Evolutionary conservation across 1,140 invertebrate genomes (phyloP).

Genomic region (Pygmarrhopalites habei): DNA sequence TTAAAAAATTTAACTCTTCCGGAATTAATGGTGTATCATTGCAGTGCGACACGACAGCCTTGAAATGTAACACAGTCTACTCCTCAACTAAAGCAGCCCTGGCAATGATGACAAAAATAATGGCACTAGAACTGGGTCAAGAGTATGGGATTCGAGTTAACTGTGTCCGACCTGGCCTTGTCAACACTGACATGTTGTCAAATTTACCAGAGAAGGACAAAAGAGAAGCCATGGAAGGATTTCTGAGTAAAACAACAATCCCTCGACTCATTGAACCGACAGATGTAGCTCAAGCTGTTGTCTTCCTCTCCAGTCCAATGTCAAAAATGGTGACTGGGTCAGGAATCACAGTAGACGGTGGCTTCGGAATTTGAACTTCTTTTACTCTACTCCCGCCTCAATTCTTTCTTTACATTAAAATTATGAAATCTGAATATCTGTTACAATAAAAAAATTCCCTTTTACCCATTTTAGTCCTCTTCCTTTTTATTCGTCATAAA

Average conservation of each 20-base stretch:
- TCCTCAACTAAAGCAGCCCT: constrained; percentile 22
- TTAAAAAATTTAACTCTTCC: too few relatives aligned
- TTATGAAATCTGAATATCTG: too few relatives aligned
- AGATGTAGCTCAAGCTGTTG: constrained; percentile 55
- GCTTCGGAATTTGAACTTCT: background rate
- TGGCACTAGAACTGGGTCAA: constrained; percentile 19
- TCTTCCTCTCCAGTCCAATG: constrained; percentile 7
- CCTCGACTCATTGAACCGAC: background rate
- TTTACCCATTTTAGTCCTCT: too few relatives aligned
- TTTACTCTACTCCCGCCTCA: too few relatives aligned
- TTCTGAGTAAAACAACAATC: background rate
- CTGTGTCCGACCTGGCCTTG: constrained; percentile 13
- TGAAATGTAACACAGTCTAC: constrained; percentile 46
- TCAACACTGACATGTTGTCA: constrained; percentile 8
- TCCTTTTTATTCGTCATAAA: too few relatives aligned
- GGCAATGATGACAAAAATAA: constrained; percentile 17
- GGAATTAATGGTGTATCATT: too few relatives aligned
- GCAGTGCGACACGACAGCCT: too few relatives aligned
- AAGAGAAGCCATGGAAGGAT: background rate
- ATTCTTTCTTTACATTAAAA: too few relatives aligned
- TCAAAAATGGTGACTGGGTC: background rate
- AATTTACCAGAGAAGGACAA: background rate
- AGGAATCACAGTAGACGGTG: background rate
- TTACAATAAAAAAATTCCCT: too few relatives aligned
- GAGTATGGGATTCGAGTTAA: constrained; percentile 19